Conservation (phyloP, 2,888 invertebrate species). For the Pemphredon lugubris region DNA sequence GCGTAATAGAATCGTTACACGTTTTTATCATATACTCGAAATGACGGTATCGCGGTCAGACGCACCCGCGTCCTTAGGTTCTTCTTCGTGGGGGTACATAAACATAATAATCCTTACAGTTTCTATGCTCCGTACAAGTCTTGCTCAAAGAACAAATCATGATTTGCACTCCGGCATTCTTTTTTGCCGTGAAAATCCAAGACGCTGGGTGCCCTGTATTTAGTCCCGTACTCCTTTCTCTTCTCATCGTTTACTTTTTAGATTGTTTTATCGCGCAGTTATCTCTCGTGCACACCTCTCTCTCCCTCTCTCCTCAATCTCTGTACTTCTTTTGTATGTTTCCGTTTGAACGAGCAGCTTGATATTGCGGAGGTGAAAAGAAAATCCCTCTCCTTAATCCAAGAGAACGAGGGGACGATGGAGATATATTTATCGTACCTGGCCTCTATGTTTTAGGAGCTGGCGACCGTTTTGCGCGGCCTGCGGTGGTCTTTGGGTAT, state of each 20-base stretch:
- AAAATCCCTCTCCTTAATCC: conserved; percentile 32
- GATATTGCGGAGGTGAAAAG: conserved; percentile 51
- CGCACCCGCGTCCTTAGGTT: conserved; percentile 47
- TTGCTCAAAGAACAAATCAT: conserved; percentile 53
- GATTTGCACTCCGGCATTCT: conserved; percentile 36
- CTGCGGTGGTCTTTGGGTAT: conserved; percentile 65
- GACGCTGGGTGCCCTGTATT: conserved; percentile 47
- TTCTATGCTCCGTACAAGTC: conserved; percentile 49
- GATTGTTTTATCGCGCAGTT: conserved; percentile 53
- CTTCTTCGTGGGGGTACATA: no score
- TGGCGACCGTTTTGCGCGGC: conserved; percentile 56
- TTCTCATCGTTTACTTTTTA: conserved; percentile 37
- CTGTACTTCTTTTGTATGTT: conserved; percentile 15
- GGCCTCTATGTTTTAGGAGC: conserved; percentile 60
- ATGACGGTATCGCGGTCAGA: conserved; percentile 43
- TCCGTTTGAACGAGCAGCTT: conserved; percentile 50
- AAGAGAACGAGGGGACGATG: conserved; percentile 25
- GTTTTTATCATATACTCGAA: conserved; percentile 56
- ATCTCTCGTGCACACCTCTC: conserved; percentile 45
- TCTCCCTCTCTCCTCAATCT: no score
- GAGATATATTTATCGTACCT: conserved; percentile 57
- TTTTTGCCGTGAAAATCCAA: conserved; percentile 24
- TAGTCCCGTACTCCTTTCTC: conserved; percentile 24
- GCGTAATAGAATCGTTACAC: conserved; percentile 74
- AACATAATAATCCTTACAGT: conserved; percentile 38